Base-by-base conservation (phyloP, 2,888 invertebrate species). In the Drosophila merina region DNA sequence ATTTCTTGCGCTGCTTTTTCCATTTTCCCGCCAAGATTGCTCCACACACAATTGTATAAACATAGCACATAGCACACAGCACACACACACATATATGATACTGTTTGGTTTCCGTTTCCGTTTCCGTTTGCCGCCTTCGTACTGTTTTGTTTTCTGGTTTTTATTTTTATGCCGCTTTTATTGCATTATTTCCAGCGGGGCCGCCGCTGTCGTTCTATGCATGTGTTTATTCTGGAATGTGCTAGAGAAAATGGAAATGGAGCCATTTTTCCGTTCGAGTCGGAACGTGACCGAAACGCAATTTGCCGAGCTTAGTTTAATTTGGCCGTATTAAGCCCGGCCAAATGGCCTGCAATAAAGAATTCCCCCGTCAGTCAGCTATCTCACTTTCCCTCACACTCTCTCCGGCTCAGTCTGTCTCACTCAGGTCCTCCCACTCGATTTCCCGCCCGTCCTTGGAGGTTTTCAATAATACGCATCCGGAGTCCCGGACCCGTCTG, bases 271-370 rank as follows among this genome's bases (percentile, higher is more conserved):
- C 60, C 52, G 73, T 59, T 76, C 67, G 66, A 56, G 71, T 69
- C 55, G 75, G 60, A 84, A 88, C 84, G 84, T 85, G 88, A 85
- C 84, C 80, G 85, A 74, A 86, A 74, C 81, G 76, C 81, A 77
- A 86, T 85, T 77, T 85, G 42, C 50, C 50, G 69, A 72, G 85
- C 84, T 85, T 88, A 79, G 87, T 86, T 88, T 88, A 85, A 85
- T 85, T 88, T 85, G 88, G 85, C 56, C 75, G 42, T 68, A 68
- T 68, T 66, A 33, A 54, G 66, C 52, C 57, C 40, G 33, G 14
- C 54, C 40, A 59, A 59, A 57, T 38, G 49, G 47, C 25, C 52
- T 20, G 70, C 63, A 50, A 82, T 76, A 83, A 81, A 71, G 68
- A 62, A 73, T 51, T 63, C 49, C 66, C 40, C 20, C 40, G 3